Conservation (phyloP, 2,113 vertebrate species). For the Lamprotornis superbus region DNA sequence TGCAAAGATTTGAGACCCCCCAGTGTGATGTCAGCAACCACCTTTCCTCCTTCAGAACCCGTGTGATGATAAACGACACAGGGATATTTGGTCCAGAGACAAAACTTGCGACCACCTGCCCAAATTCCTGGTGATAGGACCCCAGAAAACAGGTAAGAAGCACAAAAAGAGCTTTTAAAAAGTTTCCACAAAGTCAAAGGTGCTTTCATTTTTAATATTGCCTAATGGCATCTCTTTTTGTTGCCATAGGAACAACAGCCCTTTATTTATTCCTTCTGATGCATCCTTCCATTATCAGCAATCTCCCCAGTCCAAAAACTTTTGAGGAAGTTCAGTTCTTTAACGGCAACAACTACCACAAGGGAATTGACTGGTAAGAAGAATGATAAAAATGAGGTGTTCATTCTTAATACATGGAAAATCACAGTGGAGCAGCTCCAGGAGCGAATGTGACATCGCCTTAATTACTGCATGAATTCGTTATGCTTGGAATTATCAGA, state of each 20-base stretch:
- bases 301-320: slow-evolving; percentile 91
- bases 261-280: slow-evolving; percentile 98
- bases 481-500: slow-evolving; percentile 34
- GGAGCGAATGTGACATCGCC: background rate
- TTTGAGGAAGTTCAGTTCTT: slow-evolving; percentile 99
- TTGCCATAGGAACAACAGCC: slow-evolving; percentile 89
- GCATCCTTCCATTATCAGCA: slow-evolving; percentile 96
- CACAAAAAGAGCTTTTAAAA: background rate
- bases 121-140: slow-evolving; percentile 82
- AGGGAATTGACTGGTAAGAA: slow-evolving; percentile 96
- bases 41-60: slow-evolving; percentile 72
- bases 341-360: slow-evolving; percentile 97
- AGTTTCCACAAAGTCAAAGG: background rate
- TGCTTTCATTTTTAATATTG: background rate
- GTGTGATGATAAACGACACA: slow-evolving; percentile 81
- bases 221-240: slow-evolving; percentile 1
- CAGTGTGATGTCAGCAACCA: background rate
- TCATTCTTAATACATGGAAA: slow-evolving; percentile 21
- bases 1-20: background rate
- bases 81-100: slow-evolving; percentile 83
- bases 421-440: slow-evolving; percentile 43
- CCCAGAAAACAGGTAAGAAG: slow-evolving; percentile 81
- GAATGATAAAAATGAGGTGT: slow-evolving; percentile 2
- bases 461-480: slow-evolving; percentile 56
- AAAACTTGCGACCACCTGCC: slow-evolving; percentile 82